These are phyloP conservation scores for Tangara arthus DNA, from an alignment of 2,797 vertebrate genomes.

Conservation along the genomic window DNA sequence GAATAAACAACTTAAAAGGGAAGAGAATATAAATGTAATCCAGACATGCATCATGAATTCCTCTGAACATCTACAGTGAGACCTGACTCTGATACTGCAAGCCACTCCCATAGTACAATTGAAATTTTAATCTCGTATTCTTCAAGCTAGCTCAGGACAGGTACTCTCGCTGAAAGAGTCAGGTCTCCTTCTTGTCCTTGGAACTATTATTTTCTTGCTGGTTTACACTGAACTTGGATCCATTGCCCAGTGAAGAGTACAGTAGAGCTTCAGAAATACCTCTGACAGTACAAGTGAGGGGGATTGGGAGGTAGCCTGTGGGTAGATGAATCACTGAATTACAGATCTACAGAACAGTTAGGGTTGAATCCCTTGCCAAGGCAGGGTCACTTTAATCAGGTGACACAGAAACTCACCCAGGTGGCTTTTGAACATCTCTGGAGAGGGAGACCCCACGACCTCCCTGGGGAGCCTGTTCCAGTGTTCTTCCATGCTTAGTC, in stretches of 20 bases:
- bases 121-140: background rate
- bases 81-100: background rate
- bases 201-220: background rate
- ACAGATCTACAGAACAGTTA: background rate
- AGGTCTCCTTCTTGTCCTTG: background rate
- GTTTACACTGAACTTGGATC: background rate
- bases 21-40: background rate
- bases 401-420: background rate
- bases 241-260: background rate
- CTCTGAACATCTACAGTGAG: background rate
- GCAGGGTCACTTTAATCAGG: background rate
- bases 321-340: background rate
- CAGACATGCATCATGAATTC: background rate
- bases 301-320: background rate
- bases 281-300: background rate
- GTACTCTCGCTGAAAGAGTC: background rate
- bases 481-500: background rate
- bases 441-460: fast-evolving
- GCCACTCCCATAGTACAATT: background rate
- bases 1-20: background rate
- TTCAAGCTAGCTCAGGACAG: background rate
- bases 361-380: background rate
- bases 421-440: background rate
- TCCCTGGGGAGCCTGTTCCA: background rate
- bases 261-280: background rate